phyloP scores from a whole-genome alignment of 64 coral and sea anemone species.

The Pocillopora damicornis region DNA sequence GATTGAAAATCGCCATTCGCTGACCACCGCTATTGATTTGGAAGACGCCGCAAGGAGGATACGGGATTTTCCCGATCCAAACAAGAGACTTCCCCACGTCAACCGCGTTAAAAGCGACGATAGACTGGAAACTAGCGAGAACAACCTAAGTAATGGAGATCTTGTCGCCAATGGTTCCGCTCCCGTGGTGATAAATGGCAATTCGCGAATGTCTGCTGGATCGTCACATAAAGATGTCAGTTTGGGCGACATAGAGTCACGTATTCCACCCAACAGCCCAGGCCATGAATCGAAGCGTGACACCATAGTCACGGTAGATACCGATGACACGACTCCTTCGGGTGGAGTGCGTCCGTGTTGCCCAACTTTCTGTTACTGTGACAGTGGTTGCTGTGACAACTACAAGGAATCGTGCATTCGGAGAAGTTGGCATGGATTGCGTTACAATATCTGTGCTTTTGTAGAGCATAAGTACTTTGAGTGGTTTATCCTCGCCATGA shows the following conservation, averaged over 20 bases:
- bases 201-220: slow-evolving; percentile 79
- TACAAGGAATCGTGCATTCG: slow-evolving; percentile 85
- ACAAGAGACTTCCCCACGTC: slow-evolving; percentile 51
- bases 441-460: slow-evolving; percentile 60
- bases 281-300: slow-evolving; percentile 85
- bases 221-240: slow-evolving; percentile 88
- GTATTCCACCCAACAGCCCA: slow-evolving; percentile 71
- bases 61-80: slow-evolving; percentile 59
- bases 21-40: slow-evolving; percentile 83
- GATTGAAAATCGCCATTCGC: slow-evolving; percentile 64
- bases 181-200: slow-evolving; percentile 78
- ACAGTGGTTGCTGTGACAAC: slow-evolving; percentile 72
- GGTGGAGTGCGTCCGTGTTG: slow-evolving; percentile 82
- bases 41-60: slow-evolving; percentile 75
- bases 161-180: slow-evolving; percentile 87
- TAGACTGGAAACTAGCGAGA: slow-evolving; percentile 61
- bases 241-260: slow-evolving; percentile 87
- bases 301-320: slow-evolving; percentile 93
- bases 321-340: slow-evolving; percentile 51
- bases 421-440: slow-evolving; percentile 68
- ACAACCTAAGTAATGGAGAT: slow-evolving; percentile 85
- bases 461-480: slow-evolving; percentile 99
- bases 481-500: slow-evolving; percentile 89
- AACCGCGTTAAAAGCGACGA: slow-evolving; percentile 63
- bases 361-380: slow-evolving; percentile 83